Base-by-base conservation (phyloP, 92 coral and sea anemone species). In the Nematostella vectensis region DNA sequence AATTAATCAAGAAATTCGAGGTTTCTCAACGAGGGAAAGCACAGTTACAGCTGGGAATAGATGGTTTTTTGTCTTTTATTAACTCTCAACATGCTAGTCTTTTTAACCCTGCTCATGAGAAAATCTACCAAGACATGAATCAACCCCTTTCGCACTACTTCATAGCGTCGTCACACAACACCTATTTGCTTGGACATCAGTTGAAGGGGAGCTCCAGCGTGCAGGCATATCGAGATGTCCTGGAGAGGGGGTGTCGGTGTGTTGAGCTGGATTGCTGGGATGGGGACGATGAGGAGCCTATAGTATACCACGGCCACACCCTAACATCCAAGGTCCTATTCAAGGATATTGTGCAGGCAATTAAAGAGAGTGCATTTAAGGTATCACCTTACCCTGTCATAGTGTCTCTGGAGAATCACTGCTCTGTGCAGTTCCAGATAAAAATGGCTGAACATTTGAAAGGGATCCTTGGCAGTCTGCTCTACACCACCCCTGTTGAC, bases 201-300 rank as follows among this genome's bases (percentile, higher is more conserved):
- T 37, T 86, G 3, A 55, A 70, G 15, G 98, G 98, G 0, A 75
- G 77, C 2, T 88, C 98, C 13, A 86, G 96, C 24, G 75, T 80
- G n/a, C 67, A 91, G 43, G 98, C 98, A 17, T 91, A 91, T 62
- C 61, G 52, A 15, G 76, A 79, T 16, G 95, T 95, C 6, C 57
- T 91, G 20, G 76, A 70, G 53, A 81, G 70, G 29, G 98, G 98
- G 0, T 81, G 95, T 27, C 91, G 98, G 17, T 91, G 98, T 31
- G 98, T 91, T 11, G 98, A 91, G 77, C 62, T 91, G 37, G 98
- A 91, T 59, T 91, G 98, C 43, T 91, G 98, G 98, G 93, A 91
- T 47, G 98, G 98, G 0, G 94, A 75, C 25, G 58, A 72, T 23
- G 82, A 54, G 1, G 98, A 91, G 43, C 98, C 98, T 18, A 79